Percentiles rank a stretch among this genome's conserved stretches.
Evolutionary conservation across 2,797 vertebrate genomes (phyloP).

Genomic region (Hippopotamyrus pictus): DNA sequence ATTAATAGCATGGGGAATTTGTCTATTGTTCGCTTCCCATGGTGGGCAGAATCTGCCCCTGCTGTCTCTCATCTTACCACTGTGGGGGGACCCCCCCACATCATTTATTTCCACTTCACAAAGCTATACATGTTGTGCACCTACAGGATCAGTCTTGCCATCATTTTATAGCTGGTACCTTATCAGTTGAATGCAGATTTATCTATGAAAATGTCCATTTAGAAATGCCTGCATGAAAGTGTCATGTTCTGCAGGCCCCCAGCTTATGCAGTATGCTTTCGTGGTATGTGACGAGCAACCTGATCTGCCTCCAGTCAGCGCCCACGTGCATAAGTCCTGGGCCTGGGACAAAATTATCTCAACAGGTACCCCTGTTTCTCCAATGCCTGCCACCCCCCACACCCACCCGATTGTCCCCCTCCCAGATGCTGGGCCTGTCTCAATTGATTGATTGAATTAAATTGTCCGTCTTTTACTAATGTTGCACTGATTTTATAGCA

Average conservation of each 20-base stretch:
- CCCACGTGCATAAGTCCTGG: not conserved
- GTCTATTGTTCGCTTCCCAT: not conserved
- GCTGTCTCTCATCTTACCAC: not conserved
- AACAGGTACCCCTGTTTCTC: not conserved
- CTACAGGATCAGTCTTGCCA: not conserved
- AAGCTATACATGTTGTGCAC: not conserved
- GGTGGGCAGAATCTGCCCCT: not conserved
- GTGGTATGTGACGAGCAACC: not conserved
- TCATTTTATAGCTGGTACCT: not conserved
- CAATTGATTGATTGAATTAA: not conserved
- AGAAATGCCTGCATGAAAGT: not conserved
- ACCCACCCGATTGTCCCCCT: not conserved
- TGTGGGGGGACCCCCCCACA: not conserved
- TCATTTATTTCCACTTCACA: not conserved
- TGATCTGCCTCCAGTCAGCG: not conserved
- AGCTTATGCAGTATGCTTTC: not conserved
- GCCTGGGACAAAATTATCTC: not conserved
- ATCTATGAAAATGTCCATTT: not conserved
- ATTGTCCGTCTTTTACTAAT: not conserved
- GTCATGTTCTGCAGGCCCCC: not conserved
- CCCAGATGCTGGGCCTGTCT: not conserved
- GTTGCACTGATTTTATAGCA: not conserved
- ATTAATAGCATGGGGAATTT: slow-evolving; percentile 9
- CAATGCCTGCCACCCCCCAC: not conserved
- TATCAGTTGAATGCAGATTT: not conserved